A percentile compares a stretch with the other conserved stretches of the same genome.
These are phyloP conservation scores for Bovichtus variegatus DNA, from an alignment of 2,797 vertebrate species.

Conservation along the genomic window DNA sequence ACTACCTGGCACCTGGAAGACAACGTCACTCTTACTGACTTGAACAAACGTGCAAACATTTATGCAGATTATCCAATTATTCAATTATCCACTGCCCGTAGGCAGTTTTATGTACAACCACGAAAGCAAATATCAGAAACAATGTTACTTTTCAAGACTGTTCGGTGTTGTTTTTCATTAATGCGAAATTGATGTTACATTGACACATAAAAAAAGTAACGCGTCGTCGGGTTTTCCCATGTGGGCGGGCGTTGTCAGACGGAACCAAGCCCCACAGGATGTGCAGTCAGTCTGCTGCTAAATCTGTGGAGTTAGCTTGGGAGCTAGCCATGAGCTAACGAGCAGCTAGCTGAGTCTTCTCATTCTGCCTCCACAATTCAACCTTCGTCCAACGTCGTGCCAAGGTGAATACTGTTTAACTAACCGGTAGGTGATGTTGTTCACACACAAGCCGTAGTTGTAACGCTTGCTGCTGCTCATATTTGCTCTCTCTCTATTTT, in stretches of 20 bases:
- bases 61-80: slow-evolving; percentile 47
- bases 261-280: slow-evolving; percentile 70
- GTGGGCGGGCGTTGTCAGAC: slow-evolving; percentile 79
- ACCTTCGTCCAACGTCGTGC: slow-evolving; percentile 5
- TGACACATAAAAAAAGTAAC: slow-evolving; percentile 2
- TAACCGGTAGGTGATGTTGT: slow-evolving; percentile 36
- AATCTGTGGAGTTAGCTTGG: slow-evolving; percentile 63
- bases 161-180: rapidly evolving
- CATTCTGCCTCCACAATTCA: slow-evolving; percentile 12
- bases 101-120: background rate
- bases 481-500: background rate
- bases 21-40: background rate
- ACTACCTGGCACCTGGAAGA: slow-evolving; percentile 24
- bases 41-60: slow-evolving; percentile 38
- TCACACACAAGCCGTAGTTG: rapidly evolving
- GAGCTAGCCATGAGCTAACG: slow-evolving; percentile 83
- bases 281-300: slow-evolving; percentile 62
- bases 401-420: background rate
- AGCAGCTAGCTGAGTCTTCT: slow-evolving; percentile 53
- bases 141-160: background rate
- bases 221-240: no score
- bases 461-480: no score
- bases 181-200: background rate
- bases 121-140: rapidly evolving
- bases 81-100: slow-evolving; percentile 30